Conservation (phyloP, 2,888 invertebrate genomes). For the Rhopalosiphum nymphaeae region DNA sequence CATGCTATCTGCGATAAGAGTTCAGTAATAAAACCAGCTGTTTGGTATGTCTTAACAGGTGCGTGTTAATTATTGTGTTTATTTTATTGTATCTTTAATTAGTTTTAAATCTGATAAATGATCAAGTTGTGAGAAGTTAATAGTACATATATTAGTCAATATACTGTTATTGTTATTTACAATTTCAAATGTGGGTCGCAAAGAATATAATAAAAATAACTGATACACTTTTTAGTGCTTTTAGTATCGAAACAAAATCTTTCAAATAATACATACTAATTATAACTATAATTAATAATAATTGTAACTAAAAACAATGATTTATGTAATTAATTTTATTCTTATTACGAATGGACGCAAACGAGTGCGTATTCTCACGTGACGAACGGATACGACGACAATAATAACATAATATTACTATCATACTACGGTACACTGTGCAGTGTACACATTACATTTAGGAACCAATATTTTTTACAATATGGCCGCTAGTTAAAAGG, state of each 20-base stretch:
- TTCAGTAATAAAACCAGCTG: no score
- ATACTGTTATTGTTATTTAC: no score
- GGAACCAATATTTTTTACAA: slow-evolving; percentile 10
- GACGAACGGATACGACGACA: not conserved
- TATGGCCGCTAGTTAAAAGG: slow-evolving; percentile 18
- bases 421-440: not conserved
- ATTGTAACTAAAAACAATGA: not conserved
- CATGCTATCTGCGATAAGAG: no score
- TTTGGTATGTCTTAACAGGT: no score
- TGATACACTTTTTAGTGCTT: not conserved
- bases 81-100: not conserved
- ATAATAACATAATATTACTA: not conserved
- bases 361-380: not conserved
- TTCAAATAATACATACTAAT: not conserved
- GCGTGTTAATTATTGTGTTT: not conserved
- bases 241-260: not conserved
- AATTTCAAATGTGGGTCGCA: no score
- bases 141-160: not conserved
- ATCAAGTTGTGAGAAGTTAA: not conserved
- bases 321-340: not conserved
- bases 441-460: not conserved
- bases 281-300: not conserved
- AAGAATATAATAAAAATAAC: no score
- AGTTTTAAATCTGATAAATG: not conserved
- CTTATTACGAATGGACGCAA: not conserved